Evolutionary conservation across 2,113 vertebrate genomes (phyloP), one percentile per base, ranked within the genome.

Genomic region (Thalassarche chlororhynchos): DNA sequence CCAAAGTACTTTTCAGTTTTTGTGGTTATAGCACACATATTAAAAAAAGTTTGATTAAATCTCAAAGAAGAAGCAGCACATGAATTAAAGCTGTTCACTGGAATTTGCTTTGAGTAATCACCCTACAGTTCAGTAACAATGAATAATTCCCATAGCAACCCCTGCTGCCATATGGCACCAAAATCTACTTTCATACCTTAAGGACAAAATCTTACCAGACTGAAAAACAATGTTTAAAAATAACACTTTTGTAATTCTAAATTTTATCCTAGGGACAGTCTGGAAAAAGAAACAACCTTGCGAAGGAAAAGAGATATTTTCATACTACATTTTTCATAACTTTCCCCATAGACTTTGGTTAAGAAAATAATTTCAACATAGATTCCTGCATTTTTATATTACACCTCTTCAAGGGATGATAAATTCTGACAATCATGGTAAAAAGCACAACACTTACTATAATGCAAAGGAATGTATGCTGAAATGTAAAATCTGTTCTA

Each of bases 151-250:
- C 93, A 83, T 17, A 91, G 86, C 74, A 97, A 91, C 57, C 69
- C 16, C 40, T 87, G 75, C 68, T 95, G 84, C 93, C 94, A 96
- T 94, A 96, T 97, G 94, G 86, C 89, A 90, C 66, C n/a, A 87
- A 90, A 96, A 80, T 49, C 49, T 85, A 91, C 36, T 91, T 68
- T 89, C 0, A 0, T 81, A 92, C 42, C 74, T 93, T 91, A 68
- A 94, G 60, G 89, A 89, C 20, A 88, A 78, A 90, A 54, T 69
- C 72, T 79, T 96, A 82, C 32, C 42, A 42, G 69, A 74, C 31
- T 85, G 55, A 46, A 89, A 84, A 96, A 61, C 32, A 75, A 32
- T 28, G 25, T 69, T 97, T 83, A 69, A 94, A 93, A 95, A 72
- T 66, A 90, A 46, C 23, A n/a, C 4, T 15, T 96, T 32, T n/a